Evolutionary conservation across 2,797 vertebrate species (phyloP).

Genomic region (Tragopan temminckii): DNA sequence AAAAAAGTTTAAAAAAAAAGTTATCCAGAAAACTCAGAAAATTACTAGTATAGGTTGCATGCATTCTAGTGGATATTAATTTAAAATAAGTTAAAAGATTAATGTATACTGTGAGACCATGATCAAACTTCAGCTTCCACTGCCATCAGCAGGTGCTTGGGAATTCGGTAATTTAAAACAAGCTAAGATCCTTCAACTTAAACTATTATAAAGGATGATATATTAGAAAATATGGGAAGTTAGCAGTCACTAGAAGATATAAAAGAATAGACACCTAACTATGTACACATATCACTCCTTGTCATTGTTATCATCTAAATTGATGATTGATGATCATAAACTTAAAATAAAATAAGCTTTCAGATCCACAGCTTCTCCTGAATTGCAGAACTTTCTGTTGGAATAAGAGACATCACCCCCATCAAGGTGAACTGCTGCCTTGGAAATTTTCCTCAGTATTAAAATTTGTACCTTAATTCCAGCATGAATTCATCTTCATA

Average conservation of each 20-base stretch:
- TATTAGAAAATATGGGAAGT: neutral
- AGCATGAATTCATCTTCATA: neutral
- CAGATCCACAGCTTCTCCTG: neutral
- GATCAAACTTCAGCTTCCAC: neutral
- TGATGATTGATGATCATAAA: neutral
- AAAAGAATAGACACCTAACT: neutral
- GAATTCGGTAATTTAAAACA: neutral
- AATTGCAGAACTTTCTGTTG: neutral
- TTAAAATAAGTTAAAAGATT: neutral
- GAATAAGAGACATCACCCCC: neutral
- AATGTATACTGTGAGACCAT: neutral
- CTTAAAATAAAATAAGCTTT: neutral
- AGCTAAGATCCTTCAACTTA: neutral
- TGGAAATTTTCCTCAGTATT: neutral
- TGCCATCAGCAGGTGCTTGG: neutral
- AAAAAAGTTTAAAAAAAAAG: neutral
- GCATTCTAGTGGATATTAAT: neutral
- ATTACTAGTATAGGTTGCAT: neutral
- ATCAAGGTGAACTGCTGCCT: fast-evolving
- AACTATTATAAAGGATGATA: neutral
- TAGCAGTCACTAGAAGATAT: neutral
- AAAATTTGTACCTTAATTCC: neutral
- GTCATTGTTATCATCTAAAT: neutral
- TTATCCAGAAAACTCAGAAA: neutral
- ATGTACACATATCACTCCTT: neutral